Percentiles rank a stretch among this genome's conserved stretches.
Conservation (phyloP, 2,797 vertebrate genomes). For the Rhinophrynus dorsalis region DNA sequence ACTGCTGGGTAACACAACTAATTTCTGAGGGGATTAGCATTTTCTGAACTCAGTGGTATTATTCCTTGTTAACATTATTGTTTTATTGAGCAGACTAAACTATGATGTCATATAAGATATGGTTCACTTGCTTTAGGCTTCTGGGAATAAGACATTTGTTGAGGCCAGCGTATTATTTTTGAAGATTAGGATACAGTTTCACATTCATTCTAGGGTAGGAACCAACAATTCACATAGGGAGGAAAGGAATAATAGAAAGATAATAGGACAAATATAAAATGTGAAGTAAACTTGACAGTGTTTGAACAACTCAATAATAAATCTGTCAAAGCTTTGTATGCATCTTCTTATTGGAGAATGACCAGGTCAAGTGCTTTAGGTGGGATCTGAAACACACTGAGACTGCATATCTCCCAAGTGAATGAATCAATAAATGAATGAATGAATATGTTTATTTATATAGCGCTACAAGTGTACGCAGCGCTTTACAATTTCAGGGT, state of each 20-base stretch:
- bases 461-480: no score
- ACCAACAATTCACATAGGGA: slow-evolving; percentile 22
- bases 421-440: no score
- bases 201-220: slow-evolving; percentile 29
- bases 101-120: slow-evolving; percentile 39
- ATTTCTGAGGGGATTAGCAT: slow-evolving; percentile 26
- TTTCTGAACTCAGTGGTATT: slow-evolving; percentile 11
- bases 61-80: slow-evolving; percentile 37
- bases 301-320: slow-evolving; percentile 6
- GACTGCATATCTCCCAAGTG: no score
- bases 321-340: slow-evolving; percentile 18
- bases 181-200: slow-evolving; percentile 43
- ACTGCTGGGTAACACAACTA: slow-evolving; percentile 9
- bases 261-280: slow-evolving; percentile 16
- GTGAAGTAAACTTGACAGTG: slow-evolving; percentile 17
- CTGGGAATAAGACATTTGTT: slow-evolving; percentile 33
- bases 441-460: no score
- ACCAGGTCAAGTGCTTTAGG: neutral
- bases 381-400: no score
- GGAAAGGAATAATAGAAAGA: slow-evolving; percentile 2
- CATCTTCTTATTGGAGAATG: neutral
- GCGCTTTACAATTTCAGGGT: no score
- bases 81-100: slow-evolving; percentile 45
- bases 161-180: slow-evolving; percentile 39
- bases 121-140: slow-evolving; percentile 12